Evolutionary conservation across 2,113 vertebrate species (phyloP), one percentile per base, ranked within the genome.

Genomic region (Phodopus roborovskii): DNA sequence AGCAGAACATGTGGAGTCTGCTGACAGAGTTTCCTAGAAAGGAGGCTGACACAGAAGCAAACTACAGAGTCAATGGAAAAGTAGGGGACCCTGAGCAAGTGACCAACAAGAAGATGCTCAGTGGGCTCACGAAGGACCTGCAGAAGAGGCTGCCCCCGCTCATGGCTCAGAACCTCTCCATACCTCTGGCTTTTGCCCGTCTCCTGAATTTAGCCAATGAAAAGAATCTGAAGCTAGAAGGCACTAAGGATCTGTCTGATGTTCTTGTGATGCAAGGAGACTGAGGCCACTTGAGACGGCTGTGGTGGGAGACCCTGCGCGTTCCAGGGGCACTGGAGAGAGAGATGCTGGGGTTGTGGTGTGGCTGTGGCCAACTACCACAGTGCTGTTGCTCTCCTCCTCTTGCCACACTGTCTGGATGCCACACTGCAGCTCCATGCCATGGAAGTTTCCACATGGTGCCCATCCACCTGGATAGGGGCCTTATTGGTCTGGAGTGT

Each of bases 191-290:
- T 0, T 99, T 99, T 42, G 97, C 99, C 0, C 99, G 99, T 94
- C 99, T 99, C 91, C 98, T 99, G 94, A 99, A 99, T 78, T 97
- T 99, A 73, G 99, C 99, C 81, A 99, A 99, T 39, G 99, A 99
- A 98, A 99, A 99, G 99, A 99, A 98, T n/a, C 96, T 99, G 94
- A 96, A 60, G 81, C 97, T 99, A 90, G 95, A 98, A 96, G 96
- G 98, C 78, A 96, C 84, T 0, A 81, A 98, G 90, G 99, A 99
- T 81, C 97, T 99, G 33, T 98, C 98, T 0, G 99, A 99, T 7
- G 36, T 99, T 71, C 19, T 98, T 0, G 98, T 99, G 96, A 94
- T 10, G 33, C 98, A 98, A 66, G 98, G 2, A 2, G 15, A 90
- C 22, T 98, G 95, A 98, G 42, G 58, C 66, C 13, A 0, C 16